A percentile compares a stretch with the other conserved stretches of the same genome.
These are phyloP conservation scores for Proterorhinus semilunaris DNA, from an alignment of 2,113 vertebrate genomes.

Conservation along the genomic window DNA sequence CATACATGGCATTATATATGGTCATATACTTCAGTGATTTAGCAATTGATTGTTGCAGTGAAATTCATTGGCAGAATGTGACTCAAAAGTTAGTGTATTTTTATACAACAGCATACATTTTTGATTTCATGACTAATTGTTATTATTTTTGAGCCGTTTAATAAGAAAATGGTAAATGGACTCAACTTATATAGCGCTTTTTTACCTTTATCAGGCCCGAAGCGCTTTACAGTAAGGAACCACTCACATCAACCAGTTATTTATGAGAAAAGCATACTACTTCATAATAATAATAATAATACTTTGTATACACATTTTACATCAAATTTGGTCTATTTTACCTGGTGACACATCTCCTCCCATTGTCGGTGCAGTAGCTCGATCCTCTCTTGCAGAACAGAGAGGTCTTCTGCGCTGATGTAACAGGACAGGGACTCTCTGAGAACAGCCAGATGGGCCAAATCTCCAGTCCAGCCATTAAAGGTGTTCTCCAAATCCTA, in stretches of 20 bases:
- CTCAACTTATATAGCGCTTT: too few species aligned
- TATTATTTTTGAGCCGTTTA: too few species aligned
- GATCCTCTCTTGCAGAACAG: conserved; percentile 89
- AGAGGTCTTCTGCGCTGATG: conserved; percentile 87
- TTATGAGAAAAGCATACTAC: too few species aligned
- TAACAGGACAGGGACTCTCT: conserved; percentile 80
- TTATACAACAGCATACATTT: too few species aligned
- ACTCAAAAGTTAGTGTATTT: too few species aligned
- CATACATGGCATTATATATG: not conserved
- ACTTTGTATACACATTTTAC: not conserved
- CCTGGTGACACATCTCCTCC: conserved; percentile 95
- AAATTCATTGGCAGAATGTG: too few species aligned
- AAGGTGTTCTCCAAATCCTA: conserved; percentile 87
- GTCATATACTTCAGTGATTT: not conserved
- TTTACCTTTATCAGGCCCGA: too few species aligned
- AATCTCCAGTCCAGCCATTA: conserved; percentile 89
- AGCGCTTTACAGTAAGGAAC: too few species aligned
- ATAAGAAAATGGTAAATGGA: too few species aligned
- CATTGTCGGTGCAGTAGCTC: conserved; percentile 94
- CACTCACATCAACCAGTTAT: too few species aligned
- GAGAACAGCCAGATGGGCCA: conserved; percentile 82
- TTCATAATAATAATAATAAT: not conserved
- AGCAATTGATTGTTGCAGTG: not conserved
- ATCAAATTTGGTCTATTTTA: conserved; percentile 44
- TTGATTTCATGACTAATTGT: too few species aligned